phyloP scores from a whole-genome alignment of 2,888 invertebrate genomes.

The Priocnemis perturbator region DNA sequence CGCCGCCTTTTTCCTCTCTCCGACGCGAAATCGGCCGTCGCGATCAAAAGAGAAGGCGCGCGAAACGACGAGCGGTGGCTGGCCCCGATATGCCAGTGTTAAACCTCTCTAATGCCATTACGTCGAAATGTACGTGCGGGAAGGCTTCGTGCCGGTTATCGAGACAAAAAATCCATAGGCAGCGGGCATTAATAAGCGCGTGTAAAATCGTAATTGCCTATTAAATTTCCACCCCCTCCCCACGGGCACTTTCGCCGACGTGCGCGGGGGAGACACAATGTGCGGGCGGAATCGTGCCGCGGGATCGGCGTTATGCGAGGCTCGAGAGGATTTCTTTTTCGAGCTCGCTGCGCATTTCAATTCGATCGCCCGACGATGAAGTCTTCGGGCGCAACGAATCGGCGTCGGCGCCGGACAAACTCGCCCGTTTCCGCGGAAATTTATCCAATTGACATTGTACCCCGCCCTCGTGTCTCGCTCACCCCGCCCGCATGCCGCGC shows the following conservation, averaged over 20 bases:
- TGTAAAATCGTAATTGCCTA: too few species aligned
- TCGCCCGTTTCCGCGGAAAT: constrained; percentile 5
- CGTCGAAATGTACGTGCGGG: background rate
- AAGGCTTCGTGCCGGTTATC: too few species aligned
- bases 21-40: constrained; percentile 8
- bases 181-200: too few species aligned
- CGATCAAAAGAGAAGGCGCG: background rate
- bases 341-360: background rate
- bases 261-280: background rate
- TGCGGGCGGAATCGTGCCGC: background rate
- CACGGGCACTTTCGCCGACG: background rate
- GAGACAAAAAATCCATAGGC: too few species aligned
- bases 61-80: too few species aligned
- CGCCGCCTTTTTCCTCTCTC: background rate
- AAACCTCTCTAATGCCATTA: constrained; percentile 1
- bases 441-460: constrained; percentile 9
- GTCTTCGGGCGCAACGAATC: background rate
- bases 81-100: too few species aligned
- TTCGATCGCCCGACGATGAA: constrained; percentile 3
- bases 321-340: background rate
- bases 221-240: too few species aligned
- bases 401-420: too few species aligned
- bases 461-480: too few species aligned
- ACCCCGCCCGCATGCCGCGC: background rate
- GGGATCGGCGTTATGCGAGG: too few species aligned